phyloP scores from a whole-genome alignment of 2,113 vertebrate species.

The Epinephelus fuscoguttatus region DNA sequence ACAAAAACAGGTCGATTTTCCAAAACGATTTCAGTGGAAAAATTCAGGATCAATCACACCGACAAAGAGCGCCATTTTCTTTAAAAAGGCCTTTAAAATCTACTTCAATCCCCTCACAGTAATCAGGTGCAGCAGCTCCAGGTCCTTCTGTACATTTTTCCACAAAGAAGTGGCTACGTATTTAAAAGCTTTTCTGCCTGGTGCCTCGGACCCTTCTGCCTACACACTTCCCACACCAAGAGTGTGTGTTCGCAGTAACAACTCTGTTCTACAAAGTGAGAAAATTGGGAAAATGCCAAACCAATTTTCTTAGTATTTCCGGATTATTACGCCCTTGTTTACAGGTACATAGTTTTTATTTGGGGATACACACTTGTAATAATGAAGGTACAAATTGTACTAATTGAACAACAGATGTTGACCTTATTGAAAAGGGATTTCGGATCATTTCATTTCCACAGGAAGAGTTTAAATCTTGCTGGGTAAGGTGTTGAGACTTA shows the following conservation, averaged over 20 bases:
- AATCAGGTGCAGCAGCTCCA: background rate
- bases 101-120: background rate
- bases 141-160: background rate
- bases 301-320: background rate
- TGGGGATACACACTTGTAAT: background rate
- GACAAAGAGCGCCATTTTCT: background rate
- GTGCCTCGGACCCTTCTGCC: background rate
- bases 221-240: background rate
- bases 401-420: background rate
- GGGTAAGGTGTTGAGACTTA: constrained; percentile 1
- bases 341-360: background rate
- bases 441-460: background rate
- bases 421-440: background rate
- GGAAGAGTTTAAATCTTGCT: background rate
- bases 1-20: too few relatives aligned
- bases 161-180: background rate
- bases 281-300: background rate
- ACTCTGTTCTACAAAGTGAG: background rate
- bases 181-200: background rate
- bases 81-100: background rate
- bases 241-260: background rate
- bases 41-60: background rate
- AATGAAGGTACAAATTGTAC: background rate
- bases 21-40: background rate
- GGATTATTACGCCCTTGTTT: background rate